A percentile compares a stretch with the other conserved stretches of the same genome.
These are phyloP conservation scores for Drosophila malerkotliana DNA, from an alignment of 1,140 invertebrate genomes.

Conservation along the genomic window DNA sequence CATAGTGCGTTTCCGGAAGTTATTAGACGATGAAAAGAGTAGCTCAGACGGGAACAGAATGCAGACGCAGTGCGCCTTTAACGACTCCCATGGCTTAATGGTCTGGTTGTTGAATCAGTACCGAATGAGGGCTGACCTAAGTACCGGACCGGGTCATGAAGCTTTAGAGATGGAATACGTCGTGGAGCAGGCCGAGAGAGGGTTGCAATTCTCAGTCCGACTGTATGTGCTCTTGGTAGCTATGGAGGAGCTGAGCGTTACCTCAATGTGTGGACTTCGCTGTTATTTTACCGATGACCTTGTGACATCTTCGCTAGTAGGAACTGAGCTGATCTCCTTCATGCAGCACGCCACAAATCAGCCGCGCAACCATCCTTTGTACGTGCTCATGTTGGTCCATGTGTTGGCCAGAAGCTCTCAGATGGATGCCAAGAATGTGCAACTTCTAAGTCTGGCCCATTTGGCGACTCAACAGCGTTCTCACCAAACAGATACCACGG, in stretches of 20 bases:
- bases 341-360: conserved; percentile 22
- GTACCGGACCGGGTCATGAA: conserved; percentile 35
- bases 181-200: conserved; percentile 12
- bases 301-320: conserved; percentile 16
- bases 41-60: neutral
- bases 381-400: conserved; percentile 36
- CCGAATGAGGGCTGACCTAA: conserved; percentile 22
- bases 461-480: conserved; percentile 24
- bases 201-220: conserved; percentile 21
- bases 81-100: conserved; percentile 25
- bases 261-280: conserved; percentile 23
- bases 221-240: conserved; percentile 48
- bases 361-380: conserved; percentile 4
- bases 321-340: conserved; percentile 37
- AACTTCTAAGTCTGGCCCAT: conserved; percentile 40
- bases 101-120: conserved; percentile 49
- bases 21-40: conserved; percentile 21
- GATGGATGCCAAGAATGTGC: conserved; percentile 33
- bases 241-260: conserved; percentile 35
- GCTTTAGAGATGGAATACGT: conserved; percentile 45
- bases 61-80: conserved; percentile 29
- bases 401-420: conserved; percentile 20
- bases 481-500: neutral
- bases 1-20: conserved; percentile 27
- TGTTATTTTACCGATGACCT: conserved; percentile 40